Evolutionary conservation across 2,888 invertebrate species (phyloP).

Genomic region (Heteromyza rotundicornis): DNA sequence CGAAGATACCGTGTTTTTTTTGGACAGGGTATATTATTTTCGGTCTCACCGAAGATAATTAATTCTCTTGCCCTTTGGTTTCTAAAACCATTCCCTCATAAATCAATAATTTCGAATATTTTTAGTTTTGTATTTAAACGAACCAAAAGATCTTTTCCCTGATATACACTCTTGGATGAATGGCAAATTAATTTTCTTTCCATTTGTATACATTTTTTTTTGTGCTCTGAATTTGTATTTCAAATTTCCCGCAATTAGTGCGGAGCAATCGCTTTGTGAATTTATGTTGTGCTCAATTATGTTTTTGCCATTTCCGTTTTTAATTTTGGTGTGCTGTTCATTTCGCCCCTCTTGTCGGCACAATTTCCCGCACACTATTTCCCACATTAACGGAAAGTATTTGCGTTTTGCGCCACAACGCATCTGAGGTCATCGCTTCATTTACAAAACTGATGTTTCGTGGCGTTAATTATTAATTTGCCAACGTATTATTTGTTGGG

Average conservation of each 20-base stretch:
- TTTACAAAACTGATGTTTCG: neutral
- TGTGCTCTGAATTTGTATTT: neutral
- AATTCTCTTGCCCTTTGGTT: too few relatives aligned
- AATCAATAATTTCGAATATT: too few relatives aligned
- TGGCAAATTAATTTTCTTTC: too few relatives aligned
- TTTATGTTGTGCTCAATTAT: neutral
- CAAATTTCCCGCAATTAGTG: neutral
- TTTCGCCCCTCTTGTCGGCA: neutral
- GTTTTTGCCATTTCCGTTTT: neutral
- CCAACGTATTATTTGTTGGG: too few relatives aligned
- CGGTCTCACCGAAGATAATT: too few relatives aligned
- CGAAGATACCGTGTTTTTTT: too few relatives aligned
- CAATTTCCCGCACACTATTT: neutral
- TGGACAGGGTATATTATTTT: too few relatives aligned
- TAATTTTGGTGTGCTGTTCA: conserved; percentile 1
- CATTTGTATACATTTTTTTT: neutral
- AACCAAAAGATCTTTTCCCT: too few relatives aligned
- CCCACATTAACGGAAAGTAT: neutral
- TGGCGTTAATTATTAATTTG: too few relatives aligned
- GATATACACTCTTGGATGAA: too few relatives aligned
- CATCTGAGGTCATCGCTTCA: conserved; percentile 1
- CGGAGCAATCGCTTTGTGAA: neutral
- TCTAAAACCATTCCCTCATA: too few relatives aligned
- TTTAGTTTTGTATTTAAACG: too few relatives aligned
- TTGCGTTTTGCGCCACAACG: neutral